Evolutionary conservation across 2,113 vertebrate species (phyloP), one percentile per base, ranked within the genome.

Genomic region (Vidua chalybeata): DNA sequence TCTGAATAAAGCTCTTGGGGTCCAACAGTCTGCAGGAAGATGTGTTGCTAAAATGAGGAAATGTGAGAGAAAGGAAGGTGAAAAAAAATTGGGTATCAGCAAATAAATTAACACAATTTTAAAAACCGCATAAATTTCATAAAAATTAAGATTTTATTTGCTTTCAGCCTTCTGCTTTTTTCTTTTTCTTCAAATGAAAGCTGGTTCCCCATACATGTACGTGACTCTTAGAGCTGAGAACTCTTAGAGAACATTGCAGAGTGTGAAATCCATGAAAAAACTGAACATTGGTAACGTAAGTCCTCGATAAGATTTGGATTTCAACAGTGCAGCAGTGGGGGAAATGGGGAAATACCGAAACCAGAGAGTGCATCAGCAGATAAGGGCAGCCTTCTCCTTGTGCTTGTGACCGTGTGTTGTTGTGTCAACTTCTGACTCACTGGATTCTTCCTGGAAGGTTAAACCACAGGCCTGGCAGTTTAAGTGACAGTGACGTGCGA

Each of bases 341-440:
- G 87, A 95, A 96, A 87, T 95, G 15, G 54, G 48, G 87, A 94
- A 95, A 94, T 46, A 33, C 33, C n/a, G 39, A 83, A 85, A 95
- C n/a, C 21, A 6, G 20, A 12, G 81, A 39, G 59, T 91, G 77
- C 23, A 55, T 78, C 68, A 62, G 81, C 78, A 87, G 87, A 78
- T 94, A 95, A 95, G 87, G 28, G 55, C 62, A 73, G 1, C 91
- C 67, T 83, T 83, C 81, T 69, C 81, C 80, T 74, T 62, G 91
- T 83, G 78, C 81, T 19, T 30, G 46, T 81, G 86, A 7, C 35
- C 15, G 0, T 52, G 27, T 87, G 89, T 45, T 91, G 58, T 43
- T 76, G 74, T 89, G 71, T 94, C 89, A 61, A 10, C 77, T 89
- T 76, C 11, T 95, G 92, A 93, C 82, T 95, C 91, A 84, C 1